phyloP scores from a whole-genome alignment of 1,140 invertebrate genomes.

The Lamellibrachia luymesi region DNA sequence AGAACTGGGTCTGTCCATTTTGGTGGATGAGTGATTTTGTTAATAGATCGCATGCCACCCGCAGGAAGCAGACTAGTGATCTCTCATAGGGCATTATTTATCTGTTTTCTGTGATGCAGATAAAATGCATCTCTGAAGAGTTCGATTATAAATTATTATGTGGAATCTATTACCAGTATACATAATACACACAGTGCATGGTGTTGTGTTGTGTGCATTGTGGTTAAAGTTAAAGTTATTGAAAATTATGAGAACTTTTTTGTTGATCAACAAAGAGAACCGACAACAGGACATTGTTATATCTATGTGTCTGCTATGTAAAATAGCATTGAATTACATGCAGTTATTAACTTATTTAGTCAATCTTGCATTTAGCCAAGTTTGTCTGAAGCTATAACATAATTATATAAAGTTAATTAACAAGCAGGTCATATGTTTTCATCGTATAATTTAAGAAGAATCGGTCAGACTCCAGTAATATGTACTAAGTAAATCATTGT shows the following conservation, averaged over 20 bases:
- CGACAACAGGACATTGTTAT: too few relatives aligned
- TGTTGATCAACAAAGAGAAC: too few relatives aligned
- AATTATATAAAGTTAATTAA: neutral
- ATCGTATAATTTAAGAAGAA: neutral
- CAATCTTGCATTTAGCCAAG: neutral
- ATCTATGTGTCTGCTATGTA: neutral
- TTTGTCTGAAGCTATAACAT: neutral
- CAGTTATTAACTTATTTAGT: neutral
- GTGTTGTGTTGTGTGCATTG: too few relatives aligned
- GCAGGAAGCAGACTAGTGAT: neutral
- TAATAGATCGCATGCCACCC: neutral
- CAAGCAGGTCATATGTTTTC: neutral
- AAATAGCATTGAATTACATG: neutral
- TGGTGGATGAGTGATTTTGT: neutral
- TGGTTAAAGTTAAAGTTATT: too few relatives aligned
- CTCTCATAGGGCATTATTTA: neutral
- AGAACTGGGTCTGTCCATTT: neutral
- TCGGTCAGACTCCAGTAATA: neutral
- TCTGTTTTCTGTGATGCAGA: neutral
- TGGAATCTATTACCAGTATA: neutral
- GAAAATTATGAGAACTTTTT: too few relatives aligned
- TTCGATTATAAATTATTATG: neutral
- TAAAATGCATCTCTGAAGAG: neutral
- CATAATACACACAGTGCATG: too few relatives aligned
- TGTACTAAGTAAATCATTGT: neutral